Evolutionary conservation across 2,888 invertebrate genomes (phyloP).

Genomic region (Malthinus seriepunctatus): DNA sequence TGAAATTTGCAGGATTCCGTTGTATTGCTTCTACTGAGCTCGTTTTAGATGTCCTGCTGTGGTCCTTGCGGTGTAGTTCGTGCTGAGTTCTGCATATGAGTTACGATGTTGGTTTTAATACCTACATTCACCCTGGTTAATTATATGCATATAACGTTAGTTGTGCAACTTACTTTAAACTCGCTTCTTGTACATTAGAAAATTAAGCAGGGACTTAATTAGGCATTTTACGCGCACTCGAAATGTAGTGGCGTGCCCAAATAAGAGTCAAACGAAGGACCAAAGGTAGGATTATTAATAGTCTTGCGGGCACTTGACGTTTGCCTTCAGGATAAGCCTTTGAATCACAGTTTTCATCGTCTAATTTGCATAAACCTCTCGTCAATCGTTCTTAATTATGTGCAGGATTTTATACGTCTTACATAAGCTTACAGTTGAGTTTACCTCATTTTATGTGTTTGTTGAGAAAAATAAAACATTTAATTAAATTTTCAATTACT

Average conservation of each 20-base stretch:
- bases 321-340: slow-evolving; percentile 29
- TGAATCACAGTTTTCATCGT: slow-evolving; percentile 34
- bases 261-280: slow-evolving; percentile 19
- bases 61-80: slow-evolving; percentile 26
- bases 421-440: background rate
- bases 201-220: slow-evolving; percentile 1
- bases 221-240: slow-evolving; percentile 7
- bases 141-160: slow-evolving; percentile 7
- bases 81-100: slow-evolving; percentile 31
- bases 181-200: background rate
- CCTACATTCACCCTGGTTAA: slow-evolving; percentile 14
- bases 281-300: slow-evolving; percentile 23
- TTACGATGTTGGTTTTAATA: slow-evolving; percentile 30
- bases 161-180: background rate
- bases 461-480: background rate
- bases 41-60: slow-evolving; percentile 30
- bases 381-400: slow-evolving; percentile 37
- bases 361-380: slow-evolving; percentile 35
- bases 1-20: slow-evolving; percentile 1
- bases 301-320: slow-evolving; percentile 21
- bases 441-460: background rate
- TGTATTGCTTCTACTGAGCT: slow-evolving; percentile 15
- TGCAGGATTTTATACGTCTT: slow-evolving; percentile 23
- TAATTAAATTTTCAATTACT: slow-evolving; percentile 2
- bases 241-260: slow-evolving; percentile 1